These are phyloP conservation scores for Meteorus colon DNA, from an alignment of 2,888 invertebrate genomes.

Conservation along the genomic window DNA sequence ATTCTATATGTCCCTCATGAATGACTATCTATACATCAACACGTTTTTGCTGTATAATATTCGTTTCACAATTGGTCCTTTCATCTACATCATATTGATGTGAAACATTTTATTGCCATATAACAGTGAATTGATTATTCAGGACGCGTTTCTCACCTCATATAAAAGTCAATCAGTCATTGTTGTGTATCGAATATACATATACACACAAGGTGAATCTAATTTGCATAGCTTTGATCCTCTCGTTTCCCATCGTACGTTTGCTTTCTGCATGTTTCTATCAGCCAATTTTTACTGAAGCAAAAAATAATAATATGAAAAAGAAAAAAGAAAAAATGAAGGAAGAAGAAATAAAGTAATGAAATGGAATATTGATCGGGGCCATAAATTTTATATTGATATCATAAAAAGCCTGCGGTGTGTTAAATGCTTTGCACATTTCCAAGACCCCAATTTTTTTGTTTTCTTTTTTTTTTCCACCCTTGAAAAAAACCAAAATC, in stretches of 20 bases:
- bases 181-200: not conserved
- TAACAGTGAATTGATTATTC: conserved; percentile 19
- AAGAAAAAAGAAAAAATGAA: not conserved
- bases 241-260: not conserved
- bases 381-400: conserved; percentile 3
- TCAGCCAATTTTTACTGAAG: not conserved
- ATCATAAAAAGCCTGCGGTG: not conserved
- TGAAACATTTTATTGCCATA: not conserved
- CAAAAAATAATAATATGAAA: not conserved
- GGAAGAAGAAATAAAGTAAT: not conserved
- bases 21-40: not conserved
- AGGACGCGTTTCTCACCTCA: conserved; percentile 19
- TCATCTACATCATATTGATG: conserved; percentile 4
- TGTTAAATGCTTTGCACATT: conserved; percentile 7
- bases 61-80: conserved; percentile 6
- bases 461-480: not conserved
- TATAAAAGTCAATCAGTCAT: conserved; percentile 40
- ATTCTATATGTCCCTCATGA: not conserved
- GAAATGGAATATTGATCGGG: not conserved
- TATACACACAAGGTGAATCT: not conserved
- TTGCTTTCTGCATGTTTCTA: not conserved
- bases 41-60: not conserved
- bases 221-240: conserved; percentile 41
- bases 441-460: not conserved
- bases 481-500: not conserved